phyloP scores from a whole-genome alignment of 2,888 invertebrate genomes.

The Nomada lathburiana region DNA sequence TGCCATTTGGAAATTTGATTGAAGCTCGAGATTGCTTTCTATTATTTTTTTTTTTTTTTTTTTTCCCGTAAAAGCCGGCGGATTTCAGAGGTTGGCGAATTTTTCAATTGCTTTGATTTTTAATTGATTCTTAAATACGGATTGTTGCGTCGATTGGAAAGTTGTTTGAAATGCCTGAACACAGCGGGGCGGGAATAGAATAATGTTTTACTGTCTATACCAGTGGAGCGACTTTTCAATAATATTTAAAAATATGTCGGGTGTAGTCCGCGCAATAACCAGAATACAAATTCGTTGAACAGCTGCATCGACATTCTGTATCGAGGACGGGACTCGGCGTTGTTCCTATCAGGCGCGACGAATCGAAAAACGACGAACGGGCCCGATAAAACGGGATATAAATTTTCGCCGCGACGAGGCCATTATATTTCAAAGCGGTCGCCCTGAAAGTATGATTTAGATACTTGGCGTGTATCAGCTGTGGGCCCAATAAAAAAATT shows the following conservation, averaged over 20 bases:
- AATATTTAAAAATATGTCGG: constrained; percentile 12
- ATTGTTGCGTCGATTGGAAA: too few species aligned
- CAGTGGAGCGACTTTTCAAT: not conserved
- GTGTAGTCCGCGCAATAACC: not conserved
- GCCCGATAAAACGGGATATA: constrained; percentile 55
- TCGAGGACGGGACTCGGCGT: constrained; percentile 15
- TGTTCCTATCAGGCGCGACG: constrained; percentile 23
- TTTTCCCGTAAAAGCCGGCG: not conserved
- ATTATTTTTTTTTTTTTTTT: too few species aligned
- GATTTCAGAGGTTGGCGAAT: not conserved
- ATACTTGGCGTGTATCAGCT: constrained; percentile 37
- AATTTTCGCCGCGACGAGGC: constrained; percentile 50
- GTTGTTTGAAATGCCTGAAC: too few species aligned
- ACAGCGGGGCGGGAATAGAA: not conserved
- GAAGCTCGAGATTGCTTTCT: not conserved
- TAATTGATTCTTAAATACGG: not conserved
- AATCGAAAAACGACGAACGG: constrained; percentile 39
- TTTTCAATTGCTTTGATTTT: too few species aligned
- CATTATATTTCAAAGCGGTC: constrained; percentile 56
- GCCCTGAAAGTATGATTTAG: constrained; percentile 46
- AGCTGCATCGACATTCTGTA: constrained; percentile 5
- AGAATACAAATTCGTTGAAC: constrained; percentile 16
- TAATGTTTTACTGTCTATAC: not conserved
- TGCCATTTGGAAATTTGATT: not conserved
- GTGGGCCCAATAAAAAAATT: constrained; percentile 49